A percentile compares a stretch with the other conserved stretches of the same genome.
Conservation (phyloP, 2,888 invertebrate genomes). For the Patella caerulea region DNA sequence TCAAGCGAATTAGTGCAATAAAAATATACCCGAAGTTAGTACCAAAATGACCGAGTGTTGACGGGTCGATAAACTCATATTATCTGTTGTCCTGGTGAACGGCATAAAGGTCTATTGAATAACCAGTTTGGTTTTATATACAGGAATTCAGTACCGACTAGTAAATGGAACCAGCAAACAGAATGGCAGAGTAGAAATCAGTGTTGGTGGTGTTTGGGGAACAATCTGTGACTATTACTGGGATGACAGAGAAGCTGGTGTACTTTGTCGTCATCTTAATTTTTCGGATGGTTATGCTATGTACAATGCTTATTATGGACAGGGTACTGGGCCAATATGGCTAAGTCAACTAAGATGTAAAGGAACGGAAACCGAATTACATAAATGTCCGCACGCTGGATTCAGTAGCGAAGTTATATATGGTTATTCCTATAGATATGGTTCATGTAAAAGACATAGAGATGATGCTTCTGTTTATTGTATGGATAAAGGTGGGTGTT, state of each 20-base stretch:
- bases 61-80: too few relatives aligned
- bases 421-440: conserved; percentile 35
- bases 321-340: conserved; percentile 66
- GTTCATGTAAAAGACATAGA: conserved; percentile 49
- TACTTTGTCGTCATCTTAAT: conserved; percentile 68
- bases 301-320: conserved; percentile 42
- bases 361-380: conserved; percentile 52
- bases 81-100: too few relatives aligned
- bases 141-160: conserved; percentile 57
- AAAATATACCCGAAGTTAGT: too few relatives aligned
- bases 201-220: conserved; percentile 80
- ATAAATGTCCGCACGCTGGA: conserved; percentile 58
- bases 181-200: conserved; percentile 76
- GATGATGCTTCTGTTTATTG: conserved; percentile 61
- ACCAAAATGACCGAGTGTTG: too few relatives aligned
- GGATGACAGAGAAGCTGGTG: conserved; percentile 79
- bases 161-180: conserved; percentile 30
- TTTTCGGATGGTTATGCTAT: conserved; percentile 56
- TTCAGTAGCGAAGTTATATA: conserved; percentile 48
- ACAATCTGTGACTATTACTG: conserved; percentile 83
- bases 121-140: not conserved
- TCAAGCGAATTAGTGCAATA: too few relatives aligned
- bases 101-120: too few relatives aligned
- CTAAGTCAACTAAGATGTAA: conserved; percentile 55
- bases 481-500: conserved; percentile 52